Percentiles rank a stretch among this genome's conserved stretches.
Conservation (phyloP, 1,140 invertebrate species). For the Himalopsyche phryganea region DNA sequence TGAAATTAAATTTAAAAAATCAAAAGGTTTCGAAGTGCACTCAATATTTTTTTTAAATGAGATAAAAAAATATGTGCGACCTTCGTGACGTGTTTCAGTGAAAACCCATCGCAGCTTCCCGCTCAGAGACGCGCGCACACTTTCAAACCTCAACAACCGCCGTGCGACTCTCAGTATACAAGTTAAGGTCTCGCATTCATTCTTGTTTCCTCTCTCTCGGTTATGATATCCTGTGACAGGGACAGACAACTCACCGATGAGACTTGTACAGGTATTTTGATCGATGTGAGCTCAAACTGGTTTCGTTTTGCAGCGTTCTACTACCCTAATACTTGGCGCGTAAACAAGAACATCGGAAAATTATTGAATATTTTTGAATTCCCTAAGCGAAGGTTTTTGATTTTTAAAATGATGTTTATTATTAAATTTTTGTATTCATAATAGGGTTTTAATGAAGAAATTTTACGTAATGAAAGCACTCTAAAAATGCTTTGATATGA, state of each 20-base stretch:
- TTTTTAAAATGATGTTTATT: too few relatives aligned
- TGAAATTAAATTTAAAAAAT: too few relatives aligned
- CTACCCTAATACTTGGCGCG: conserved; percentile 4
- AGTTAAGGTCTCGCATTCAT: background rate
- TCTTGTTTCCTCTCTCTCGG: too few relatives aligned
- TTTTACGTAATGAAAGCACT: too few relatives aligned
- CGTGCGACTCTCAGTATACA: conserved; percentile 8
- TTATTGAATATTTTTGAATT: too few relatives aligned
- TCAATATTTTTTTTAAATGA: too few relatives aligned
- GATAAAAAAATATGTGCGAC: conserved; percentile 11
- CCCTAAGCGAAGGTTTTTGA: too few relatives aligned
- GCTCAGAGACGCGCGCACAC: conserved; percentile 9
- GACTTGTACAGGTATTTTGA: conserved; percentile 6
- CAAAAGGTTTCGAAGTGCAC: too few relatives aligned
- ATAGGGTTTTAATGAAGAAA: too few relatives aligned
- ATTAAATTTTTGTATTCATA: too few relatives aligned
- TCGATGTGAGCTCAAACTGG: background rate
- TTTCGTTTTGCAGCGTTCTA: conserved; percentile 4
- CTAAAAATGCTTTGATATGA: too few relatives aligned
- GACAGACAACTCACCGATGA: background rate
- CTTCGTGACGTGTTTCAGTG: background rate
- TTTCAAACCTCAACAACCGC: background rate
- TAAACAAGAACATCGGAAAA: too few relatives aligned
- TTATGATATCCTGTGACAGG: background rate
- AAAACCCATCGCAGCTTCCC: conserved; percentile 16